These are phyloP conservation scores for Cyrtorhinus lividipennis DNA, from an alignment of 1,140 invertebrate genomes.

Conservation along the genomic window DNA sequence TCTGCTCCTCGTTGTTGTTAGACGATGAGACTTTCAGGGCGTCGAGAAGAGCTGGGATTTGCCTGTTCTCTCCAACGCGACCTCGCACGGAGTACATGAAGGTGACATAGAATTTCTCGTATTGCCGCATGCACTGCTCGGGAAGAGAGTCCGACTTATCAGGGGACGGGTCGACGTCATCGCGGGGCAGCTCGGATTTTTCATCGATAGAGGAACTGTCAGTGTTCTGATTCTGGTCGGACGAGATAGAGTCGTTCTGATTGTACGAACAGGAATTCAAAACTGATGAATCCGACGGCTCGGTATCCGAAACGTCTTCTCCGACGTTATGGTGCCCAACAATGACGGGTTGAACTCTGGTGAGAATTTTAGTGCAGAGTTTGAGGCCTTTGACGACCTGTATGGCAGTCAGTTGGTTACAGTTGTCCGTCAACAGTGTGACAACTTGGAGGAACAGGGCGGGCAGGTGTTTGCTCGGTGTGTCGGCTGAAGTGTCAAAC, in stretches of 20 bases:
- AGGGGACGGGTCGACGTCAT: neutral
- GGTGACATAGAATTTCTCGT: constrained; percentile 27
- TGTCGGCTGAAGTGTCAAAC: constrained; percentile 58
- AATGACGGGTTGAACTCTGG: constrained; percentile 49
- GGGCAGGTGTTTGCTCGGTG: constrained; percentile 63
- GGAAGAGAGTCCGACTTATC: constrained; percentile 17
- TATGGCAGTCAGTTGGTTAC: constrained; percentile 39
- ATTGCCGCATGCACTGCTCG: constrained; percentile 26
- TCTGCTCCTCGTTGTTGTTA: constrained; percentile 24
- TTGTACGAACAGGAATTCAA: neutral
- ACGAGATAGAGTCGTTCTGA: neutral
- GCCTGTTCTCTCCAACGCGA: constrained; percentile 25
- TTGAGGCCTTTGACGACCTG: constrained; percentile 50
- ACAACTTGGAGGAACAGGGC: constrained; percentile 52
- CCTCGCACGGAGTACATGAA: constrained; percentile 25
- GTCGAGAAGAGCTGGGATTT: constrained; percentile 25
- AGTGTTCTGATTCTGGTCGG: constrained; percentile 8
- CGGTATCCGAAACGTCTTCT: neutral
- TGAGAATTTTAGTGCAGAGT: constrained; percentile 59
- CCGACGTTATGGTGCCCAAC: constrained; percentile 18
- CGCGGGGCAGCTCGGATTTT: constrained; percentile 1
- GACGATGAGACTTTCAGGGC: constrained; percentile 25
- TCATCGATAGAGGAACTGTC: constrained; percentile 15
- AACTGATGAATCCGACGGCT: constrained; percentile 1
- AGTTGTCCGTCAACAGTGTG: constrained; percentile 40